phyloP scores from a whole-genome alignment of 2,888 invertebrate genomes.

The Sphecodes monilicornis region DNA sequence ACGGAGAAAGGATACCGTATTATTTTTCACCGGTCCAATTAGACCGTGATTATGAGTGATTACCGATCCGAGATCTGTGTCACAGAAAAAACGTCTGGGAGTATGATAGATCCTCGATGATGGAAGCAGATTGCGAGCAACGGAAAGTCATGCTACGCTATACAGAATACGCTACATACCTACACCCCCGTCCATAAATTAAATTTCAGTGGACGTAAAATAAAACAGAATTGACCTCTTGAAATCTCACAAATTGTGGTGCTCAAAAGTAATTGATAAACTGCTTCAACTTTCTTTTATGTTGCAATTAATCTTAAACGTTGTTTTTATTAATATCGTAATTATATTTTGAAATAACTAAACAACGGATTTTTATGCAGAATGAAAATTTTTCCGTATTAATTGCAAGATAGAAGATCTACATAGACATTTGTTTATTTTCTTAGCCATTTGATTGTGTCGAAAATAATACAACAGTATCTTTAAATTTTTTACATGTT shows the following conservation, averaged over 20 bases:
- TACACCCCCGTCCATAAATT: background rate
- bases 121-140: background rate
- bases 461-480: too few relatives aligned
- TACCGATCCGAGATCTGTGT: constrained; percentile 19
- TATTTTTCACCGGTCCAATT: constrained; percentile 36
- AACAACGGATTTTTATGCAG: too few relatives aligned
- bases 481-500: too few relatives aligned
- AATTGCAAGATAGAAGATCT: too few relatives aligned
- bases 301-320: background rate
- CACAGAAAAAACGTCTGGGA: background rate
- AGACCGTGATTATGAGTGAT: constrained; percentile 38
- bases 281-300: background rate
- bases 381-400: too few relatives aligned
- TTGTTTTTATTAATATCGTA: background rate
- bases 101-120: constrained; percentile 8
- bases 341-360: too few relatives aligned
- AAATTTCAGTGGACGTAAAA: background rate
- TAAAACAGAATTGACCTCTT: background rate
- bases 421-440: too few relatives aligned
- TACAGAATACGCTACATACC: too few relatives aligned
- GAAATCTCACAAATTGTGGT: background rate
- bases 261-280: background rate
- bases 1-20: constrained; percentile 16
- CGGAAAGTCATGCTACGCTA: background rate
- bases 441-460: too few relatives aligned